Evolutionary conservation across 2,888 invertebrate genomes (phyloP), one percentile per base, ranked within the genome.

Genomic region (Hydraecia micacea): DNA sequence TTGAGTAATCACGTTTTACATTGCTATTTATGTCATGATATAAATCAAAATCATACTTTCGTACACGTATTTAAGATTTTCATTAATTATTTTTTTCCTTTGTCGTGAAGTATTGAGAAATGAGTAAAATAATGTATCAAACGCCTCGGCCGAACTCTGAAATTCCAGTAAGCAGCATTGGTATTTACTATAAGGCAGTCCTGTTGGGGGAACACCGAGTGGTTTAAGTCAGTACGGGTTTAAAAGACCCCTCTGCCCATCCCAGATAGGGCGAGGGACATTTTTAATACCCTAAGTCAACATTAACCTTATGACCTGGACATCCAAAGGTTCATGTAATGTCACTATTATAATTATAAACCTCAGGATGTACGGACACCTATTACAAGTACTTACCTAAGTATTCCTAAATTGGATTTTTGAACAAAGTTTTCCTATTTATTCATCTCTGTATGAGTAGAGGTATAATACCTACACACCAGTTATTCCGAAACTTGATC

Each of bases 11-110:
- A 11, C 13, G 63, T 75, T 88, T 82, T 88, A 67, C 69, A 80
- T 52, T 63, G 36, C 71, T 63, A 80, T 83, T 77, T 77, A 78
- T 74, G 81, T 83, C 70, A 62, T 84, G 62, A 46, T 77, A 73
- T 83, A 76, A 72, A 79, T 70, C 39, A 74, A 81, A 86, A 82
- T 76, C 78, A 62, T 75, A 66, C 21, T 81, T 89, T 85, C 62
- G 18, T 81, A 77, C 32, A 68, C 28, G 25, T 84, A 73, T 75
- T 80, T 81, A 75, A 75, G 60, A 68, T 69, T 73, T 79, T 73
- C 55, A 69, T 72, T 71, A 49, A 49, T 42, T 28, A 15, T 75
- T 71, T 80, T 79, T 25, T 63, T 55, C 32, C 5, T 13, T 84
- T 80, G 49, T 73, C 28, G 75, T 77, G 42, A 46, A 79, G 49